Evolutionary conservation across 2,797 vertebrate genomes (phyloP), one percentile per base, ranked within the genome.

Genomic region (Graptemys geographica): DNA sequence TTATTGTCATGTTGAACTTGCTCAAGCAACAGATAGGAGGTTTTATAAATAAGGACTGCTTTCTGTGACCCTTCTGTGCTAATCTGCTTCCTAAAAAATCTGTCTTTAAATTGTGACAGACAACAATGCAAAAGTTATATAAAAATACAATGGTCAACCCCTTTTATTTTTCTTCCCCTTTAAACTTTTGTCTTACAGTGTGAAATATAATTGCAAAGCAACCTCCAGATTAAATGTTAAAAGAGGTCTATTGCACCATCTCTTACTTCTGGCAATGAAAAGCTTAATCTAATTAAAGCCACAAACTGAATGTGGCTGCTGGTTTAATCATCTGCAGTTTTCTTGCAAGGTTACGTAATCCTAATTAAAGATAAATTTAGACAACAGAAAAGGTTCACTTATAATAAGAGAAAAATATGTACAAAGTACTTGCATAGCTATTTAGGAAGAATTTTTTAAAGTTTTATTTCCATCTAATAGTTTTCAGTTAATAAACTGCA

Each of bases 341-440:
- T 91, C 95, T 90, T 95, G 94, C 94, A 92, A 94, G 85, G 79
- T 96, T 97, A 97, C 87, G 86, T 96, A 98, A 97, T 81, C 69
- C 91, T 95, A 97, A 97, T 97, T 97, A 97, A 96, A 97, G 96
- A 97, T 93, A 96, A 97, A 96, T 97, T 94, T 90, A 90, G 93
- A 96, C 95, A 96, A 95, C 79, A 90, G 84, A 59, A 95, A 94
- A 95, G 53, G 56, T 74, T 19, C 78, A 72, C 27, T 93, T 92
- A 94, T 94, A 95, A 95, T 55, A 31, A 95, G 88, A 90, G 79
- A 92, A 96, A 96, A 95, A 92, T 78, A 92, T 23, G 91, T 72
- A 91, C 44, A 89, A 55, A 86, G 83, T 93, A 81, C 88, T 96
- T 93, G 62, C 1, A 11, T 78, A 91, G 94, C 49, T 87, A 57